These are phyloP conservation scores for Telenomus remus DNA, from an alignment of 1,140 invertebrate genomes.

Conservation along the genomic window DNA sequence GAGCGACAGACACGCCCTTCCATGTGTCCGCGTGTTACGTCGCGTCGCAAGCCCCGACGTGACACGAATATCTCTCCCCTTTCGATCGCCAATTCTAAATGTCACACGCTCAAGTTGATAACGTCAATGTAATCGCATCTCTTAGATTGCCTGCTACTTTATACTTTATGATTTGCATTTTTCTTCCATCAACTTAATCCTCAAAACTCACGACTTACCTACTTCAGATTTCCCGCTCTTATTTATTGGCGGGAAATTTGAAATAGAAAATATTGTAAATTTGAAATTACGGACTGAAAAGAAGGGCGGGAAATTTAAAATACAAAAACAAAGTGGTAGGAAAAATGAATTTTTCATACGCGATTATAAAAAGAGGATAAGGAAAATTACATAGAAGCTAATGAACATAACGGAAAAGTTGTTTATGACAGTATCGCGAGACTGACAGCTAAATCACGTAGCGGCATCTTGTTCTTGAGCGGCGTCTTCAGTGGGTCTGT, in stretches of 20 bases:
- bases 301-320: background rate
- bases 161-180: too few species aligned
- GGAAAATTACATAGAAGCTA: background rate
- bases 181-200: too few species aligned
- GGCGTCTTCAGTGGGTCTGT: slow-evolving; percentile 39
- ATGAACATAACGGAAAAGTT: slow-evolving; percentile 12
- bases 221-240: too few species aligned
- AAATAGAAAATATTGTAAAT: too few species aligned
- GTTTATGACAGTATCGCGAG: slow-evolving; percentile 24
- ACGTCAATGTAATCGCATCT: slow-evolving; percentile 4
- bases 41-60: slow-evolving; percentile 58
- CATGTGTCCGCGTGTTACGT: slow-evolving; percentile 68
- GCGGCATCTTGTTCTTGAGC: slow-evolving; percentile 34
- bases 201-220: too few species aligned
- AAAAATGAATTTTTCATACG: background rate
- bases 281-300: too few species aligned
- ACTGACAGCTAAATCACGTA: slow-evolving; percentile 49
- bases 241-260: too few species aligned
- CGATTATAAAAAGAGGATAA: background rate
- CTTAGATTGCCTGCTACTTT: background rate
- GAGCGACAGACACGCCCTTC: slow-evolving; percentile 72
- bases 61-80: slow-evolving; percentile 47
- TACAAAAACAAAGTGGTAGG: too few species aligned
- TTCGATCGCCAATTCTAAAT: slow-evolving; percentile 17
- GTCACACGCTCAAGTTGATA: slow-evolving; percentile 14